Conservation (phyloP, 2,113 vertebrate genomes). For the Pachypanchax playfairii region DNA sequence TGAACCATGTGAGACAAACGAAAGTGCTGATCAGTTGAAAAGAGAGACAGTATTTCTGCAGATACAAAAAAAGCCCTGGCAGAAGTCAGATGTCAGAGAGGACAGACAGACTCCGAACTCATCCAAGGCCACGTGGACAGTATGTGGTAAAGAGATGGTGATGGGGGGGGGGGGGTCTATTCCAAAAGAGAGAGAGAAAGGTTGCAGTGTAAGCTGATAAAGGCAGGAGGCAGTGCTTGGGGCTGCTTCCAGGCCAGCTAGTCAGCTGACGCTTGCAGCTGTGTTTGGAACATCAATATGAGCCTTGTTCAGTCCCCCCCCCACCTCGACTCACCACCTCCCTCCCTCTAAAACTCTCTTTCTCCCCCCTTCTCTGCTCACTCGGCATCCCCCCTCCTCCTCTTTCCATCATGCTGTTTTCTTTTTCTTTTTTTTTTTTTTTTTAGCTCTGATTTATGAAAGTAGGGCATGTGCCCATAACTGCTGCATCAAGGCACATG, state of each 20-base stretch:
- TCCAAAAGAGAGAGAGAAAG: slow-evolving; percentile 77
- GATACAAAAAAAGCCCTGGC: slow-evolving; percentile 23
- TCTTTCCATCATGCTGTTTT: slow-evolving; percentile 56
- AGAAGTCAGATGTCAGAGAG: slow-evolving; percentile 61
- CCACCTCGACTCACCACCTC: too few species aligned
- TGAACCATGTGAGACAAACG: slow-evolving; percentile 60
- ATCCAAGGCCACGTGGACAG: slow-evolving; percentile 16
- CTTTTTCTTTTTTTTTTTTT: slow-evolving; percentile 57
- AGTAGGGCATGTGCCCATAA: slow-evolving; percentile 85
- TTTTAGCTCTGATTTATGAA: slow-evolving; percentile 80
- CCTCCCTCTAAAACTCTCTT: slow-evolving; percentile 35
- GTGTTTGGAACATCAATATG: slow-evolving; percentile 82
- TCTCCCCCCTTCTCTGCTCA: slow-evolving; percentile 48
- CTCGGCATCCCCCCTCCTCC: slow-evolving; percentile 61
- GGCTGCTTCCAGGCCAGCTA: slow-evolving; percentile 76
- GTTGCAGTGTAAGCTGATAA: slow-evolving; percentile 83
- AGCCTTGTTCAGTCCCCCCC: slow-evolving; percentile 74
- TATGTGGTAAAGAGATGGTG: slow-evolving; percentile 43
- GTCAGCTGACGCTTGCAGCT: slow-evolving; percentile 84
- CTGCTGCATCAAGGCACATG: slow-evolving; percentile 82
- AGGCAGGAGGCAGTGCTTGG: slow-evolving; percentile 72
- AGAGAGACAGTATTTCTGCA: slow-evolving; percentile 53
- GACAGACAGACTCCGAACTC: slow-evolving; percentile 29
- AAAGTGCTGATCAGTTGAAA: slow-evolving; percentile 74
- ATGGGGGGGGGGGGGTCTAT: slow-evolving; percentile 45